Evolutionary conservation across 2,888 invertebrate species (phyloP), one percentile per base, ranked within the genome.

Genomic region (Microchrysa polita): DNA sequence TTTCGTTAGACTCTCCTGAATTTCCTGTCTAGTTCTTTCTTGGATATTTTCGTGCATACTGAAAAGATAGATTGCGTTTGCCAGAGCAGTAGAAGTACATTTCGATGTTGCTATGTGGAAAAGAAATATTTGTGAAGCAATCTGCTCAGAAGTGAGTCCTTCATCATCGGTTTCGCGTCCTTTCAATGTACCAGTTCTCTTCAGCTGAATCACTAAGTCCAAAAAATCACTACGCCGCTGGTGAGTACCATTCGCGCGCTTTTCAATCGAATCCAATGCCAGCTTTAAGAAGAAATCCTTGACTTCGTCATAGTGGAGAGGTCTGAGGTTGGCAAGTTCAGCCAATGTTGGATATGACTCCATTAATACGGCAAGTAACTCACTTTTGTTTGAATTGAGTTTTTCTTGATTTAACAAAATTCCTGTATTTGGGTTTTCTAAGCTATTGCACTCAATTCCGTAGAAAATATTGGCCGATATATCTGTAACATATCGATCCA

Each of bases 71-170:
- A 83, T 48, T 0, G 80, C 78, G 74, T 88, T 89, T 75, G 88
- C 86, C 1, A 91, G 86, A 0, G 89, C 87, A 0, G 89, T 86
- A 0, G 90, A 89, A 0, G 89, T 88, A 0, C 90, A 89, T 80
- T 90, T 90, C 77, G 90, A 88, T 0, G 91, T 91, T 14, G 90
- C 82, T 22, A 82, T 61, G 9, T 82, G 78, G 65, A 83, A 84
- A 1, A 80, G 79, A 76, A 83, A 85, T 0, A 81, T 79, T 52
- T 84, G 83, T 0, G 83, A 83, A 0, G 82, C 80, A n/a, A 85
- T 80, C 74, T 83, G 79, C 20, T 81, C 79, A 2, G 76, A 75
- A 0, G 83, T 73, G 2, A 79, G 69, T 9, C 79, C 69, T 63
- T 81, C 81, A 88, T 75, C 40, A 86, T 86, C 1, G 81, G 77